Evolutionary conservation across 2,797 vertebrate species (phyloP), one percentile per base, ranked within the genome.

Genomic region (Propithecus perrieri): DNA sequence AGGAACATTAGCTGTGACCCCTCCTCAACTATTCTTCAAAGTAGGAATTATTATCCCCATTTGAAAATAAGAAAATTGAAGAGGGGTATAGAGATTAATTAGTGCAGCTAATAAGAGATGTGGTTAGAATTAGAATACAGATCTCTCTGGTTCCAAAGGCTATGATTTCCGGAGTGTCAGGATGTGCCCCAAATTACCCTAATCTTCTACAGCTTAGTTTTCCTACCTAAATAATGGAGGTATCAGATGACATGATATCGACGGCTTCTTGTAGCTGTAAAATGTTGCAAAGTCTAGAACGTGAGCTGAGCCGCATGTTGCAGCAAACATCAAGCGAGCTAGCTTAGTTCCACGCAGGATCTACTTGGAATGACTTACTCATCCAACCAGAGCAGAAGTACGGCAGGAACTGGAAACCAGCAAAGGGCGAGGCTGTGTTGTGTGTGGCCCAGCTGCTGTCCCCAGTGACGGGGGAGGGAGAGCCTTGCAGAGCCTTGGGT

Each of bases 61-160:
- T 91, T 90, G 69, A 88, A 94, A 55, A 80, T 9, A 5, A 90
- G n/a, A 46, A 88, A 48, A 46, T 13, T 18, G 38, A 96, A 90
- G 30, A 48, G 89, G 0, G 17, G 6, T 35, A 14, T 4, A 88
- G 63, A 88, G 8, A 65, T 67, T 8, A 35, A 48, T 72, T 69
- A 95, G 11, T 6, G 59, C 4, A 76, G 20, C 2, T 63, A 83
- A 86, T 43, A 61, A 92, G 46, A 55, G 3, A 79, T 30, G 5
- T 8, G 5, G 24, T 35, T 95, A 79, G 41, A 57, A 83, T 69
- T 26, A 72, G 69, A 94, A 76, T 18, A 17, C 3, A 74, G 30
- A 33, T 33, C 17, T 93, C 91, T 89, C n/a, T 61, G 35, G 20
- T 59, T 65, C 26, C 59, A 63, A 89, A 85, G 76, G 0, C 26